Evolutionary conservation across 1,140 invertebrate genomes (phyloP), one percentile per base, ranked within the genome.

Genomic region (Drosophila sp.): DNA sequence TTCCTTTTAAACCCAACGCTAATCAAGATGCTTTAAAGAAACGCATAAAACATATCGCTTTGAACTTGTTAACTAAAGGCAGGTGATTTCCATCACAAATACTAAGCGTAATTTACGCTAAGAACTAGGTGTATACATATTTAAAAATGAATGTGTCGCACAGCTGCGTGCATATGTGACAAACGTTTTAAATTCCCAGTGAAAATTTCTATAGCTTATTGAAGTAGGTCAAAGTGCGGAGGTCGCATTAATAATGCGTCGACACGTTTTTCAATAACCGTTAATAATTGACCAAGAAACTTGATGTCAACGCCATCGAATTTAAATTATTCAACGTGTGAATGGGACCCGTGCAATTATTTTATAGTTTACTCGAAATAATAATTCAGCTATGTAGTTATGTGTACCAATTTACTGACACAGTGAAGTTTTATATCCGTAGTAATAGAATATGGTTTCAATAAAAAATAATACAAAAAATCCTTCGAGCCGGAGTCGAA

Each of bases 401-500:
- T 21, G 21, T 21, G 1, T 21, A 21, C 4, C 4, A 21, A 21
- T 21, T 21, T 1, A 1, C 1, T 21, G 21, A 1, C 1, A 21
- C 4, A 21, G 21, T 1, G 21, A 21, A 21, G 1, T 2, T 21
- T 21, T 21, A 21, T 2, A 21, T 21, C 21, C 1, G 21, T 21
- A 21, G 21, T n/a, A 21, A 4, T 21, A 21, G 1, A 21, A 21
- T 21, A 2, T 21, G 1, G 1, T 21, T n/a, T 16, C 32, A 58
- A 59, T 21, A 27, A 48, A 48, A 50, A 48, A 50, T 9, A 5
- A 4, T 25, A 27, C 11, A 48, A 48, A 43, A 40, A 59, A 45
- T 63, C 46, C 59, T 63, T 54, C 62, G 50, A 64, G 50, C 62
- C 62, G 62, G 62, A 64, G 48, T 64, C 50, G 62, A 64, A 64